These are phyloP conservation scores for Gymnoscopelus microlampas DNA, from an alignment of 2,797 vertebrate species.

Conservation along the genomic window DNA sequence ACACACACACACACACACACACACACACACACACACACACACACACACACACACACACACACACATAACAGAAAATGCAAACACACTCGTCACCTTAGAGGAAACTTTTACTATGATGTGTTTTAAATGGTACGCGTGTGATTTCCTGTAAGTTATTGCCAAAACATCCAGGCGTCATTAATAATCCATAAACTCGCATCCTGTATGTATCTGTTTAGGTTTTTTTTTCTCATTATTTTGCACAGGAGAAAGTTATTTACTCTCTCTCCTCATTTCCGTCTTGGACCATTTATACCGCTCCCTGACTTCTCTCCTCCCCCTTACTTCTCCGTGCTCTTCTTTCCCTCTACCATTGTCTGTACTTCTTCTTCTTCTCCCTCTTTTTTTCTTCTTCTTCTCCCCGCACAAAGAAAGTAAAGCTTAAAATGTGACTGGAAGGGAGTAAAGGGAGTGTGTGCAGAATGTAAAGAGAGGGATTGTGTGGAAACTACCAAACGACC, in stretches of 20 bases:
- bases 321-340: slow-evolving; percentile 16
- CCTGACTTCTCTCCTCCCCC: slow-evolving; percentile 5
- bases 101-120: slow-evolving; percentile 24
- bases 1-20: slow-evolving; percentile 22
- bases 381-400: slow-evolving; percentile 25
- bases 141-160: slow-evolving; percentile 1
- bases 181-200: slow-evolving; percentile 21
- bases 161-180: slow-evolving; percentile 24
- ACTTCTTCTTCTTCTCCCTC: not conserved
- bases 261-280: slow-evolving; percentile 21
- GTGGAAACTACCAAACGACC: slow-evolving; percentile 54
- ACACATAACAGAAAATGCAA: slow-evolving; percentile 25
- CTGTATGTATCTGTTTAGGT: not conserved
- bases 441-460: slow-evolving; percentile 37
- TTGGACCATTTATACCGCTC: slow-evolving; percentile 25
- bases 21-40: not conserved
- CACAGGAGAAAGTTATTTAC: slow-evolving; percentile 27
- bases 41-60: slow-evolving; percentile 21
- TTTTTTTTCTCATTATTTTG: slow-evolving; percentile 13
- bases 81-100: slow-evolving; percentile 11
- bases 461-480: slow-evolving; percentile 42
- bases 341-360: not conserved
- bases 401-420: slow-evolving; percentile 14
- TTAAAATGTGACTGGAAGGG: slow-evolving; percentile 33
- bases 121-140: slow-evolving; percentile 25